Percentiles rank a stretch among this genome's conserved stretches.
phyloP scores from a whole-genome alignment of 2,888 invertebrate species.

The Orthosia gothica region DNA sequence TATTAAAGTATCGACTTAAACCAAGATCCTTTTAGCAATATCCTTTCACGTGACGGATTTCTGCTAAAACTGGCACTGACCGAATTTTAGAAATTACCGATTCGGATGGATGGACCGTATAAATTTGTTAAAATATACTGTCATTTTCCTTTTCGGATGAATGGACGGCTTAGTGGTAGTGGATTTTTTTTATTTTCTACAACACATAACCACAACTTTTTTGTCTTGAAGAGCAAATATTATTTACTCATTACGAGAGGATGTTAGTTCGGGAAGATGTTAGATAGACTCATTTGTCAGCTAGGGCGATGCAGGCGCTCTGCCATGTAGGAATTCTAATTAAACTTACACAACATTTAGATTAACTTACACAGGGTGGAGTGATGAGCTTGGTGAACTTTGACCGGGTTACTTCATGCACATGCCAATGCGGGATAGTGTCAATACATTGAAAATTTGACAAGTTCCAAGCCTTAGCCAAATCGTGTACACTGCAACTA shows the following conservation, averaged over 20 bases:
- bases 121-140: no score
- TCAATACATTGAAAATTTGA: slow-evolving; percentile 60
- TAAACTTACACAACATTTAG: slow-evolving; percentile 85
- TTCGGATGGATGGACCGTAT: no score
- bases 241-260: slow-evolving; percentile 69
- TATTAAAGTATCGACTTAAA: no score
- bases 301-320: slow-evolving; percentile 35
- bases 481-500: slow-evolving; percentile 27
- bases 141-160: no score
- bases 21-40: no score
- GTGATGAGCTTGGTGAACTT: slow-evolving; percentile 81
- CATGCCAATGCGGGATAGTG: slow-evolving; percentile 61
- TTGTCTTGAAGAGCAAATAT: slow-evolving; percentile 30
- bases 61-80: no score
- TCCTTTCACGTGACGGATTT: no score
- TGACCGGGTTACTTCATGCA: slow-evolving; percentile 72
- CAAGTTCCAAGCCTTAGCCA: slow-evolving; percentile 24
- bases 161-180: no score
- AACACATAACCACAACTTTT: no score
- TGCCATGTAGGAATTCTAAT: slow-evolving; percentile 83
- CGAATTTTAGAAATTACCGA: no score
- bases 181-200: no score
- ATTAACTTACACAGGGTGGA: slow-evolving; percentile 80
- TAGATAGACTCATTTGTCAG: no score
- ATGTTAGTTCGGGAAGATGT: slow-evolving; percentile 23